Base-by-base conservation (phyloP, 2,888 invertebrate species). In the Pardosa pseudoannulata region DNA sequence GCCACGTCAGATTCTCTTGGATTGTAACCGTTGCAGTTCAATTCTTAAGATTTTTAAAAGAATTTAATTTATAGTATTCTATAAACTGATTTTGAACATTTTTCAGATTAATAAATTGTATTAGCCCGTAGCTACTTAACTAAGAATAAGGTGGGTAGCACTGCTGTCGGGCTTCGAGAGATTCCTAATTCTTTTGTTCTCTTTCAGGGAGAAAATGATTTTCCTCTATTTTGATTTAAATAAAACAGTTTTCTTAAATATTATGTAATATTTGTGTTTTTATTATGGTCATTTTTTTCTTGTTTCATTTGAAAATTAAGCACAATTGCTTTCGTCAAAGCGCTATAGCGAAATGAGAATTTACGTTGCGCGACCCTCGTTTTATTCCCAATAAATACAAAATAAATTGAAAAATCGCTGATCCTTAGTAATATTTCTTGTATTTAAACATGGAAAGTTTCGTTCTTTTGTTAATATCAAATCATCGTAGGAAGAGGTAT, bases 41-140 rank as follows among this genome's bases (percentile, higher is more conserved):
- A 7, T 36, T 36, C 36, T 36, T 36, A 7, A 5, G 11, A 7
- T 16, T 9, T 46, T 46, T 16, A 2, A 2, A 46, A 46, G 41
- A 46, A 46, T 16, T 46, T 46, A 16, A 2, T 16, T 46, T 6
- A 46, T 16, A 7, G 9, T 16, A 16, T 46, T 46, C 16, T 16
- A 16, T 46, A 9, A 46, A 13, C 16, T 13, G 9, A 46, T 46
- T 46, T 46, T 36, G 5, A 16, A 13, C 16, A 16, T 9, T 46
- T 46, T 13, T 9, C 16, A 46, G 16, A 46, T 46, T 9, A 46
- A 6, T 46, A 46, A 46, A 46, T 16, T 13, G 16, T 23, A 23
- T 56, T 23, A 23, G 56, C 56, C 56, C 56, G 56, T 56, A 23
- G 56, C 56, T 56, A 56, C 56, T 56, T 56, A 56, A 56, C 23